A percentile compares a stretch with the other conserved stretches of the same genome.
These are phyloP conservation scores for Urocynchramus pylzowi DNA, from an alignment of 2,113 vertebrate genomes.

Conservation along the genomic window DNA sequence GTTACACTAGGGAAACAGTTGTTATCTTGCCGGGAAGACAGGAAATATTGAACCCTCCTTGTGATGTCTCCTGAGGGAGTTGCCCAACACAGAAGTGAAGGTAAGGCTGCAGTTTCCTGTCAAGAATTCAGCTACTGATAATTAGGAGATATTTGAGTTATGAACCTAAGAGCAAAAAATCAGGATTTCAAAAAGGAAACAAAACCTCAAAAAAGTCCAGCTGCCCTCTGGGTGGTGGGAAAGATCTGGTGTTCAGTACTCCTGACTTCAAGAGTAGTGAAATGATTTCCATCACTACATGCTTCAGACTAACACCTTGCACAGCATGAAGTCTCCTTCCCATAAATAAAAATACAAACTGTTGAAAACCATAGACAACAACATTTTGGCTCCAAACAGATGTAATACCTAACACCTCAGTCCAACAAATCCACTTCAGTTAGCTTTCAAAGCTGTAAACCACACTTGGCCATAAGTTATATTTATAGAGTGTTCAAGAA, in stretches of 20 bases:
- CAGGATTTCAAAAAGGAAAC: not conserved
- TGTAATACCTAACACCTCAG: not conserved
- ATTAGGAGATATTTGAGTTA: not conserved
- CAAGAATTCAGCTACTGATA: not conserved
- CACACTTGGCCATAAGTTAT: not conserved
- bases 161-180: not conserved
- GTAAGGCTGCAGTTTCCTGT: not conserved
- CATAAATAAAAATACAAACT: not conserved
- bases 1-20: not conserved
- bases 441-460: constrained; percentile 16
- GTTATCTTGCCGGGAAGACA: not conserved
- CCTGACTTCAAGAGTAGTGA: not conserved
- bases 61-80: not conserved
- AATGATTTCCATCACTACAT: not conserved
- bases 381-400: not conserved
- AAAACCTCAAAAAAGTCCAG: not conserved
- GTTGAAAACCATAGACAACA: not conserved
- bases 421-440: not conserved
- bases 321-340: not conserved
- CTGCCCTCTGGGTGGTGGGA: not conserved
- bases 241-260: not conserved
- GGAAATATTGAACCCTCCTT: not conserved
- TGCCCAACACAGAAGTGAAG: not conserved
- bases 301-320: not conserved
- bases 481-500: constrained; percentile 4